Evolutionary conservation across 1,140 invertebrate genomes (phyloP).

Genomic region (Bradysia coprophila): DNA sequence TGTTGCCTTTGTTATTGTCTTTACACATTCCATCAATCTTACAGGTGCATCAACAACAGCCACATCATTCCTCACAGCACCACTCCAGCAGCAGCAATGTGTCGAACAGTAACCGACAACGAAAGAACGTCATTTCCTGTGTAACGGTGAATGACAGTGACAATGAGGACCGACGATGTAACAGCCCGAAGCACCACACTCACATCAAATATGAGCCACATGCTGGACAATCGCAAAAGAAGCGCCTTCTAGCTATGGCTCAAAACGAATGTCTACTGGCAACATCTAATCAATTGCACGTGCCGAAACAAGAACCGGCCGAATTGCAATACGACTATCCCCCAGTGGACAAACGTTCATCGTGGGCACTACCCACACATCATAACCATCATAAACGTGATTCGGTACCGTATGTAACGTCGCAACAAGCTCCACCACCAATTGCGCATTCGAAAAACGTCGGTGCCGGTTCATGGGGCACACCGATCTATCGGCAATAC

Average conservation of each 20-base stretch:
- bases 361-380: constrained; percentile 5
- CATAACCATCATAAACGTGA: constrained; percentile 6
- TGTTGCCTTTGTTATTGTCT: no score
- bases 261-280: constrained; percentile 60
- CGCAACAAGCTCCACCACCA: constrained; percentile 10
- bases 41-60: constrained; percentile 13
- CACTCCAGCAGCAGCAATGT: constrained; percentile 8
- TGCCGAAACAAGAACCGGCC: constrained; percentile 21
- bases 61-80: constrained; percentile 9
- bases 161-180: constrained; percentile 45
- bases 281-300: constrained; percentile 10
- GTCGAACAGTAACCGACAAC: constrained; percentile 12
- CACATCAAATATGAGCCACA: constrained; percentile 26
- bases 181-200: constrained; percentile 15
- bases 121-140: constrained; percentile 61
- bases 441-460: constrained; percentile 8
- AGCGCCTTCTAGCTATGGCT: constrained; percentile 61
- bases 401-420: constrained; percentile 5
- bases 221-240: constrained; percentile 61
- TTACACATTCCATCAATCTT: constrained; percentile 5
- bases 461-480: constrained; percentile 15
- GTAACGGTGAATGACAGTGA: constrained; percentile 69
- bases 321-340: constrained; percentile 12
- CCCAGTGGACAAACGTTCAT: constrained; percentile 9
- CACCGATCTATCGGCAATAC: constrained; percentile 10